These are phyloP conservation scores for Ctena decussata DNA, from an alignment of 2,888 invertebrate genomes.

Conservation along the genomic window DNA sequence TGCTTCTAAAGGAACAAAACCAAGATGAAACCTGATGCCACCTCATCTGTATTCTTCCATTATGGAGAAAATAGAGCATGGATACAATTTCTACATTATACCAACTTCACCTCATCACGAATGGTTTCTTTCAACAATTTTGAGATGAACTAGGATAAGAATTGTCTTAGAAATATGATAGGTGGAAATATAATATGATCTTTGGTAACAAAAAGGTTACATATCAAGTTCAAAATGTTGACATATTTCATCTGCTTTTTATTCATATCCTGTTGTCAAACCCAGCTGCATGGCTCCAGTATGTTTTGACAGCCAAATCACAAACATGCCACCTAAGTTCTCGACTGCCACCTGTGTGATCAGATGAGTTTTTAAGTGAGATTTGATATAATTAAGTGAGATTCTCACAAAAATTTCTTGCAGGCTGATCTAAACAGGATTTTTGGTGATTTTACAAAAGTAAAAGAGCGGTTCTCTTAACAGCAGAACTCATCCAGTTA, in stretches of 20 bases:
- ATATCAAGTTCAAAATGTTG: background rate
- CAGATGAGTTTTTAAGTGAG: too few species aligned
- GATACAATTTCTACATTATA: background rate
- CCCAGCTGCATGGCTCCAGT: background rate
- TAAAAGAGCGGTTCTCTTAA: too few species aligned
- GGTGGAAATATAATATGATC: background rate
- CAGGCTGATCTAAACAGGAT: too few species aligned
- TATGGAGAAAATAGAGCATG: background rate
- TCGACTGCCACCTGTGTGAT: too few species aligned
- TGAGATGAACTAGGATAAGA: constrained; percentile 6
- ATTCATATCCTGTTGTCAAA: constrained; percentile 4
- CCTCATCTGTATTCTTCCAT: background rate
- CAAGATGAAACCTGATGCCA: background rate
- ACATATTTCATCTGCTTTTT: background rate
- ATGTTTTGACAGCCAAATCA: too few species aligned
- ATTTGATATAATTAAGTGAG: too few species aligned
- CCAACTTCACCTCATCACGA: background rate
- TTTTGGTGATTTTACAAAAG: too few species aligned
- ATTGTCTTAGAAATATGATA: background rate
- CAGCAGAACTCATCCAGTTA: too few species aligned
- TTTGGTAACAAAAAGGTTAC: background rate
- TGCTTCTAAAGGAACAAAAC: background rate
- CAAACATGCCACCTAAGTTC: too few species aligned
- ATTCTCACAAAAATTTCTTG: too few species aligned
- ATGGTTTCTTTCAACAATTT: background rate